A percentile compares a stretch with the other conserved stretches of the same genome.
Evolutionary conservation across 2,888 invertebrate genomes (phyloP).

Genomic region (Pterostichus madidus): DNA sequence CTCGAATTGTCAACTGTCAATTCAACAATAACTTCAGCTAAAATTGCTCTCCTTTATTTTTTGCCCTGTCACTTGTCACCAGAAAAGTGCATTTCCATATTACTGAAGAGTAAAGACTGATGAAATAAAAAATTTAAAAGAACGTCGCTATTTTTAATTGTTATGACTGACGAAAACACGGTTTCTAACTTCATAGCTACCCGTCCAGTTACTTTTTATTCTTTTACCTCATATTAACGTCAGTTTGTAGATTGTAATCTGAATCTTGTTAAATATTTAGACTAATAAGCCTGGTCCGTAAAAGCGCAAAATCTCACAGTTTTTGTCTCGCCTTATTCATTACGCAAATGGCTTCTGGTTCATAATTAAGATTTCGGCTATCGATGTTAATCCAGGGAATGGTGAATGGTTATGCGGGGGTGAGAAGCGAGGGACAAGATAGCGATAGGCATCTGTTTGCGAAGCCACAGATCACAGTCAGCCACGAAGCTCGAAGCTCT

Average conservation of each 20-base stretch:
- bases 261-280: background rate
- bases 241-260: background rate
- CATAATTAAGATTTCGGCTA: slow-evolving; percentile 20
- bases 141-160: background rate
- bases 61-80: background rate
- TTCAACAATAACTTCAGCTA: background rate
- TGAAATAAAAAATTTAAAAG: background rate
- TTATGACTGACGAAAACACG: background rate
- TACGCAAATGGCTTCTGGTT: slow-evolving; percentile 19
- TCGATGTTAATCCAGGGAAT: background rate
- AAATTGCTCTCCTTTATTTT: background rate
- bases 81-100: background rate
- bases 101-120: background rate
- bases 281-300: too few species aligned
- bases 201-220: too few species aligned
- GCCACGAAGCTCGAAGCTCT: slow-evolving; percentile 26
- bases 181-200: too few species aligned
- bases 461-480: slow-evolving; percentile 63
- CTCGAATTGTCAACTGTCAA: too few species aligned
- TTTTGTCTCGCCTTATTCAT: slow-evolving; percentile 10
- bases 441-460: slow-evolving; percentile 56
- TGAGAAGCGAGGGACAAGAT: background rate
- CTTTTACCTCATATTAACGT: too few species aligned
- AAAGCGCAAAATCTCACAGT: background rate
- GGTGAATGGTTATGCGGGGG: slow-evolving; percentile 10